Evolutionary conservation across 2,113 vertebrate species (phyloP).

Genomic region (Datnioides undecimradiatus): DNA sequence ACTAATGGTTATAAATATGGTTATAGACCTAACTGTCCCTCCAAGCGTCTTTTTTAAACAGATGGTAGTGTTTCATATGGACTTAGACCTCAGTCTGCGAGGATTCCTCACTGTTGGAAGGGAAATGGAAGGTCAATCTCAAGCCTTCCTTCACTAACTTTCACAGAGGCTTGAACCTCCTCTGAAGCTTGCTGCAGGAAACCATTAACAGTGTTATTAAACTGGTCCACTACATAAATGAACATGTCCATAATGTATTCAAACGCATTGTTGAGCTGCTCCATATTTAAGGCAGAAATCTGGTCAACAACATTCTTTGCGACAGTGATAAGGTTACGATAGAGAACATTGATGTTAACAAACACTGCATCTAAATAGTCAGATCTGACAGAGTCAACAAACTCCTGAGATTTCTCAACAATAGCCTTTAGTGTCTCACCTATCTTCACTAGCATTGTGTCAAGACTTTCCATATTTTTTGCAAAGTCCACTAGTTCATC

Average conservation of each 20-base stretch:
- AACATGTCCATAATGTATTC: conserved; percentile 40
- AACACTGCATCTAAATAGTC: conserved; percentile 83
- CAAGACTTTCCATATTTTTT: conserved; percentile 75
- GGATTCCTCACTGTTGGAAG: conserved; percentile 76
- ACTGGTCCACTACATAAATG: conserved; percentile 64
- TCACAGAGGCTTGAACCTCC: conserved; percentile 74
- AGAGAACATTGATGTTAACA: conserved; percentile 68
- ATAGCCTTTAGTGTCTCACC: conserved; percentile 71
- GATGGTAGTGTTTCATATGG: conserved; percentile 71
- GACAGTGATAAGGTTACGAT: conserved; percentile 62
- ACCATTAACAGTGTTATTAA: conserved; percentile 72
- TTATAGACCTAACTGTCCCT: conserved; percentile 56
- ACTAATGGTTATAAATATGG: conserved; percentile 74
- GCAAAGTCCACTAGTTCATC: conserved; percentile 72
- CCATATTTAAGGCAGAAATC: conserved; percentile 65
- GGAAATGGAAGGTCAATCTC: conserved; percentile 84
- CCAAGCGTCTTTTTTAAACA: conserved; percentile 49
- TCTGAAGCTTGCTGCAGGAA: conserved; percentile 79
- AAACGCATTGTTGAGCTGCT: conserved; percentile 5
- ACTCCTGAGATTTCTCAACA: conserved; percentile 81
- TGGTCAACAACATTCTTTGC: conserved; percentile 75
- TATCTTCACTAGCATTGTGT: conserved; percentile 82
- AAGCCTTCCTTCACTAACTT: conserved; percentile 83
- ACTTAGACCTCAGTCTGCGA: conserved; percentile 61
- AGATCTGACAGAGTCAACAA: conserved; percentile 80